Conservation (phyloP, 1,140 invertebrate genomes). For the Aphaenogaster rudis region DNA sequence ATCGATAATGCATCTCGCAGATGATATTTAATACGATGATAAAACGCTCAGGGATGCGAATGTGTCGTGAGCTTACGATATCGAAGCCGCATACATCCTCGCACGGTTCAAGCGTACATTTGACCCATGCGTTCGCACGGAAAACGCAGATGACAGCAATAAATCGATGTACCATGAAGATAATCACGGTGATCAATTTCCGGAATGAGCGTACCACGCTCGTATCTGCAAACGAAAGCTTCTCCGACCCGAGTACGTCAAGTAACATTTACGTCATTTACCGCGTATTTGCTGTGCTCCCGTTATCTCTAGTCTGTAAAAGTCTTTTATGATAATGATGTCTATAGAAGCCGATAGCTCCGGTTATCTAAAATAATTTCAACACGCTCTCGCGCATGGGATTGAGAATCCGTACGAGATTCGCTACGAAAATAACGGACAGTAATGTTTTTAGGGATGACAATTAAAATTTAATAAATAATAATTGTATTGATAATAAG, state of each 20-base stretch:
- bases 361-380: conserved; percentile 16
- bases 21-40: background rate
- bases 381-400: background rate
- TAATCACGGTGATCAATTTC: conserved; percentile 66
- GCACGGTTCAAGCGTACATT: background rate
- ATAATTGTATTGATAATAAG: no score
- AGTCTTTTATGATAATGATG: conserved; percentile 42
- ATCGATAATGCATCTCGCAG: background rate
- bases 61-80: background rate
- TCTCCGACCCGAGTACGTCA: conserved; percentile 13
- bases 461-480: no score
- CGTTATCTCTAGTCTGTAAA: conserved; percentile 53
- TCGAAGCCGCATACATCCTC: background rate
- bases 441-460: background rate
- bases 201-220: conserved; percentile 26
- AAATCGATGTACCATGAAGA: conserved; percentile 61
- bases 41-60: background rate
- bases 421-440: background rate
- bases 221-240: conserved; percentile 34
- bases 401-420: background rate
- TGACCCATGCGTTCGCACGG: conserved; percentile 1
- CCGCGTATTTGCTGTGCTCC: conserved; percentile 28
- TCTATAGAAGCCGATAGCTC: conserved; percentile 17
- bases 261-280: conserved; percentile 66
- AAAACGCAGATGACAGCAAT: conserved; percentile 33